Base-by-base conservation (phyloP, 2,113 vertebrate genomes). In the Ceyx melanurus region DNA sequence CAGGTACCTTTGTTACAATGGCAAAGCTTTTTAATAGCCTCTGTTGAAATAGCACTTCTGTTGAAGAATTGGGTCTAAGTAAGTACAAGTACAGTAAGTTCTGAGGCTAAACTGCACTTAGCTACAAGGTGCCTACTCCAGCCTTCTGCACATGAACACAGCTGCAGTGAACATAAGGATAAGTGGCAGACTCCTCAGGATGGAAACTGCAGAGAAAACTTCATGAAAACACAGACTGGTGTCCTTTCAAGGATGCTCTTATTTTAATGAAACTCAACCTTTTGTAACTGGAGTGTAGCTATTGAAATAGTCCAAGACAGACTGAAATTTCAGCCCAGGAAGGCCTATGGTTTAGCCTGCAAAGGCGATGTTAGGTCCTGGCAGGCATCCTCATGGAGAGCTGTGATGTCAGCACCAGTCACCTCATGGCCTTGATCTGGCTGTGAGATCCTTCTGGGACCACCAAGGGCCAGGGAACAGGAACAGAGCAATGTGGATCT, bases 381-480 rank as follows among this genome's bases (percentile, higher is more conserved):
- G 25, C 3, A 0, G 10, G 13, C 5, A 3, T 85, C 22, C 22
- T 61, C 5, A 1, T 46, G 40, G 35, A 20, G 31, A 92, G 6
- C 33, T 86, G 16, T 80, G 33, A 45, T 54, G 31, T 3, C 35
- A 65, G 13, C 5, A 7, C 20, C 0, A 1, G 26, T 43, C 46
- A 60, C 31, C 29, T 13, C 10, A 13, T 37, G 31, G 22, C 13
- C 0, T 0, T n/a, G 7, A 25, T 18, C 10, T 35, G 15, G 6
- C 11, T 13, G 8, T 28, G 29, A 72, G 11, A 16, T 64, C 10
- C 10, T 62, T 16, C 9, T 35, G 60, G 19, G 10, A 48, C 10
- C 31, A 51, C 21, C 0, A 0, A 25, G 5, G 6, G 6, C 9
- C 1, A 1, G 22, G 5, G 3, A 5, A 31, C 5, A 48, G 48